Base-by-base conservation (phyloP, 2,888 invertebrate genomes). In the Anaspis maculata region DNA sequence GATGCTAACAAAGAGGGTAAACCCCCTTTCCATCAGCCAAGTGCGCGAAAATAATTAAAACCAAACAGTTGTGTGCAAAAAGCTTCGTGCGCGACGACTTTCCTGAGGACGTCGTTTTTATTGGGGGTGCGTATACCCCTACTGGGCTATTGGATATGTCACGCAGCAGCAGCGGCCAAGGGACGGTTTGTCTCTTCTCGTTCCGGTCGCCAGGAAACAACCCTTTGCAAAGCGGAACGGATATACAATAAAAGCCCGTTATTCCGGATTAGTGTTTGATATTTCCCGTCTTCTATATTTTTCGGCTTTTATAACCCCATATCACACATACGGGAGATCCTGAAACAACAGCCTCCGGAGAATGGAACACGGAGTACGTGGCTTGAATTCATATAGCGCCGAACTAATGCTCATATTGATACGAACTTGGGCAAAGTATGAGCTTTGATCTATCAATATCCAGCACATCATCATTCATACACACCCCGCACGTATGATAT, bases 291-390 rank as follows among this genome's bases (percentile, higher is more conserved):
- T 41, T 41, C 41, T 46, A 48, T 48, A 51, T 52, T 51, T 19
- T 52, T 45, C 36, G 42, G 45, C 48, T 49, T 52, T 52, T 52
- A 51, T 48, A 45, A 44, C 44, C 43, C 45, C 44, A 41, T 47
- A 52, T 51, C 49, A 41, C 48, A 48, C 51, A 49, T 46, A 41
- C 45, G 49, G 49, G 45, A 9, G 36, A 45, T 46, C 44, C 45
- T 44, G 50, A 51, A 54, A 54, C 55, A 54, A 52, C 52, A 50
- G 48, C 45, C 51, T 45, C 49, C 27, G 25, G 48, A 51, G 50
- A 49, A 48, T 48, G 48, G 44, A 48, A 44, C 45, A 34, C 15
- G 27, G 24, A 9, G 30, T 42, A 52, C 55, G 54, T 51, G 54
- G 21, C 1, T 16, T 23, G 48, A 48, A 48, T 48, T 34, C 32